Base-by-base conservation (phyloP, 2,888 invertebrate species). In the Thereva unica region DNA sequence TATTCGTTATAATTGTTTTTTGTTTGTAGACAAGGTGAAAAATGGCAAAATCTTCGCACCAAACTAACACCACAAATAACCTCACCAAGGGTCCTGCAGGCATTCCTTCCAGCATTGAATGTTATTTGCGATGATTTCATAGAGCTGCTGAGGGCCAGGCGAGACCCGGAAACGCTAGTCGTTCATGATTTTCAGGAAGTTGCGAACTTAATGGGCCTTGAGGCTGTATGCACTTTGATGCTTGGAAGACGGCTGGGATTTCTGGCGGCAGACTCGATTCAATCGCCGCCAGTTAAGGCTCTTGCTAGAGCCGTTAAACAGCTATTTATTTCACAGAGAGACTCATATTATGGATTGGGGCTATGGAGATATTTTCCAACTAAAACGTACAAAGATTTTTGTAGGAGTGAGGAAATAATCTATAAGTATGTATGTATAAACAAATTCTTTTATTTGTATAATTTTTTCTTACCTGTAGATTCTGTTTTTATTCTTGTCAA, bases 291-390 rank as follows among this genome's bases (percentile, higher is more conserved):
- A 23, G 85, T 87, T 0, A 84, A 84, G 64, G 83, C 85, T 38
- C 79, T 92, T 42, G 88, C 90, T 1, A 82, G 85, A n/a, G 90
- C 92, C 0, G 89, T 92, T 3, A 89, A 90, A 75, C 84, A 88
- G 47, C 87, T 92, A 74, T 93, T 93, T 77, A 83, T 89, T 54
- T 89, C 91, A 0, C 89, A 89, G 71, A 84, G 92, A 66, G 93
- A 93, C 76, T 90, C 92, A 1, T 90, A 89, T 78, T 93, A 89
- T 77, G 92, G 92, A 0, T 84, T 91, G 44, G 92, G 92, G 0
- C 78, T 91, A 64, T 93, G 93, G 93, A 93, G 93, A 80, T 84
- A 90, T 69, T 85, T 89, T 10, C 87, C 89, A 0, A 92, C 92
- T 0, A 81, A 84, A 55, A 84, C 90, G 0, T 94, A 93, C 77